These are phyloP conservation scores for Urocynchramus pylzowi DNA, from an alignment of 2,113 vertebrate species.

Conservation along the genomic window DNA sequence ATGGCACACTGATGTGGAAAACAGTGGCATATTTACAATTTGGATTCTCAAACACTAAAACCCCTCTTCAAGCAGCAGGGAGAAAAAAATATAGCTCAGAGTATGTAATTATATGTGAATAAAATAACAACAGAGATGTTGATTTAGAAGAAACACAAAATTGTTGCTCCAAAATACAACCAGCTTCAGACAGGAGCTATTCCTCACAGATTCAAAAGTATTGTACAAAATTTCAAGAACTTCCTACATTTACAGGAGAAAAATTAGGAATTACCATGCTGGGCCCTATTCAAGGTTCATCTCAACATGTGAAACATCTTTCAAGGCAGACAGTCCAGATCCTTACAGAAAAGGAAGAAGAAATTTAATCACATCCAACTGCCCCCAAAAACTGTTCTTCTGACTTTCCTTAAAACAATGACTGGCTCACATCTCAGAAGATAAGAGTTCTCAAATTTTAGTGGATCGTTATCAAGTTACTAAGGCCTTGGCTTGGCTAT, in stretches of 20 bases:
- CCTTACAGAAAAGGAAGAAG: neutral
- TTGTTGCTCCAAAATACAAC: neutral
- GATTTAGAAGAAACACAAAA: neutral
- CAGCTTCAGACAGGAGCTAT: neutral
- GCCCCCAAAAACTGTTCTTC: neutral
- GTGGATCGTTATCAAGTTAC: neutral
- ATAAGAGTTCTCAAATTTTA: slow-evolving; percentile 10
- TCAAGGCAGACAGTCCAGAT: neutral
- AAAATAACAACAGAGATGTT: neutral
- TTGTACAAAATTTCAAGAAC: neutral
- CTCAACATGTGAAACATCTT: neutral
- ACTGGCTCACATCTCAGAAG: neutral
- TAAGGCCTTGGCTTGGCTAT: neutral
- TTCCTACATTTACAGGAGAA: neutral
- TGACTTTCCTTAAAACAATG: neutral
- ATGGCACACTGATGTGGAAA: neutral
- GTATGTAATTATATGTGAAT: neutral
- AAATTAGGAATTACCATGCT: neutral
- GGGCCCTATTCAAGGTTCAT: neutral
- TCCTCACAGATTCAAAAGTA: neutral
- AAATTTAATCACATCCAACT: neutral
- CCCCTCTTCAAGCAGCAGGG: neutral
- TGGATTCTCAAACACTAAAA: neutral
- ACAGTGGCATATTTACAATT: neutral
- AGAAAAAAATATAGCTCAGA: neutral